Conservation (phyloP, 2,797 vertebrate genomes). For the Ctenopoma multispine region DNA sequence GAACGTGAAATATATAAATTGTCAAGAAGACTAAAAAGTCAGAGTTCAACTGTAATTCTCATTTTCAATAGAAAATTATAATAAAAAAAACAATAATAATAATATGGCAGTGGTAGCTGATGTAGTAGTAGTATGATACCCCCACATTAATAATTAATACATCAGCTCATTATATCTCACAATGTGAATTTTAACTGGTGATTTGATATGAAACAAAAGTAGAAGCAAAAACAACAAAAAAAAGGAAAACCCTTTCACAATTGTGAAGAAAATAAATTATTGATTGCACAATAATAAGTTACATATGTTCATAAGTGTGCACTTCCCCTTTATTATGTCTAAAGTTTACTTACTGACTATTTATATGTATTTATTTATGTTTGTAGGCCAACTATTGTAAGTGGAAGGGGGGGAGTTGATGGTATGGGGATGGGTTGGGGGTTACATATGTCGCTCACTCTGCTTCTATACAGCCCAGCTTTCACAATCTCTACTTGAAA, state of each 20-base stretch:
- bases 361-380: not conserved
- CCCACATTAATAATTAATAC: too few relatives aligned
- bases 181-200: too few relatives aligned
- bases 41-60: not conserved
- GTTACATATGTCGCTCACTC: slow-evolving; percentile 57
- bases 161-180: too few relatives aligned
- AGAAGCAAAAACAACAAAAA: too few relatives aligned
- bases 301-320: not conserved
- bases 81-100: not conserved
- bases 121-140: too few relatives aligned
- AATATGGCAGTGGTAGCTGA: not conserved
- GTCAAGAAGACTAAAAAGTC: not conserved
- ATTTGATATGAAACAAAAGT: too few relatives aligned
- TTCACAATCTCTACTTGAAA: slow-evolving; percentile 40
- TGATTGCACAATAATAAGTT: not conserved
- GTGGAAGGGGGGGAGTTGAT: slow-evolving; percentile 13
- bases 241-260: too few relatives aligned
- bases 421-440: slow-evolving; percentile 38
- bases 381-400: too few relatives aligned
- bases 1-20: not conserved
- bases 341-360: not conserved
- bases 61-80: not conserved
- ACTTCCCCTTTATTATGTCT: not conserved
- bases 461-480: slow-evolving; percentile 42
- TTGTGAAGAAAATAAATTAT: too few relatives aligned